Evolutionary conservation across 2,888 invertebrate genomes (phyloP), one percentile per base, ranked within the genome.

Genomic region (Cryptocephalus primarius): DNA sequence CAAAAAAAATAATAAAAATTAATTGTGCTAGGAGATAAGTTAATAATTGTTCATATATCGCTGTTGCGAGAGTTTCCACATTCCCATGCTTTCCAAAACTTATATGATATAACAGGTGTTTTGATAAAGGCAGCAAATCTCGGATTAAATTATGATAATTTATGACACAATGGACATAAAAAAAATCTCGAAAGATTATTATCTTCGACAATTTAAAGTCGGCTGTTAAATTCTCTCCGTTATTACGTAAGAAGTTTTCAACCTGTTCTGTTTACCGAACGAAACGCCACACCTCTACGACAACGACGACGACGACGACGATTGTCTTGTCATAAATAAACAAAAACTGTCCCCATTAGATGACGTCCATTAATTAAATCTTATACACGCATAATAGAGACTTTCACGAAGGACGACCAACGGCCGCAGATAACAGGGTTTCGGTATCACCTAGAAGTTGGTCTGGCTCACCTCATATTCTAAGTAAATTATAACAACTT

Each of bases 311-410:
- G 22, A 22, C 22, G 12, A n/a, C 36, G 36, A 36, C 56, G 57
- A 61, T 61, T 61, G 59, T 61, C 55, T 58, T 58, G 56, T 59
- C 56, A 54, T 53, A 58, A 56, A 58, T 56, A 54, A 60, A 58
- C 59, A 60, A 60, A 60, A 60, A 60, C 54, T 60, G 60, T 60
- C 60, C 60, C 55, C 59, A 57, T 58, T 60, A 59, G 55, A 55
- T 56, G 55, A 54, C 55, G 52, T 54, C 53, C 54, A 60, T 56
- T 59, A 60, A 60, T 60, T 59, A 58, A 57, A 55, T 53, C 52
- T 54, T 56, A 53, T 50, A 36, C 2, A 6, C 36, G 36, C 36
- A 46, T 52, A 55, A 52, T 54, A 55, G 42, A 50, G 52, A 58
- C 57, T 56, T 58, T 56, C 57, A 54, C 55, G 54, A 58, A 58